Percentiles rank a stretch among this genome's conserved stretches.
phyloP scores from a whole-genome alignment of 2,113 vertebrate genomes.

The Aspidoscelis tigris region DNA sequence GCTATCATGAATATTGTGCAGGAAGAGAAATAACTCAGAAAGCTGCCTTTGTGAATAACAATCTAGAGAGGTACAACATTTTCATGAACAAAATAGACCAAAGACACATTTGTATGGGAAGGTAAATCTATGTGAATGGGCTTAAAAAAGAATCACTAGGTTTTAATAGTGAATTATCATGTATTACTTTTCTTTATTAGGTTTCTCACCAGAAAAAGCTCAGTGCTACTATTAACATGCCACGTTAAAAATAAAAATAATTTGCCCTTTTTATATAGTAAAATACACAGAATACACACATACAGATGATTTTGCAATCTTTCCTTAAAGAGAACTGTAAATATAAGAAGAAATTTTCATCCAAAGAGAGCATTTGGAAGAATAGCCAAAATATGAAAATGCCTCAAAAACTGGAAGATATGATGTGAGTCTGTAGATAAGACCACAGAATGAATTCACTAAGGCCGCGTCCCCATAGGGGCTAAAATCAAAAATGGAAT shows the following conservation, averaged over 20 bases:
- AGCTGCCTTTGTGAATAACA: slow-evolving; percentile 82
- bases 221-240: slow-evolving; percentile 47
- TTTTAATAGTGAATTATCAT: slow-evolving; percentile 61
- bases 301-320: neutral
- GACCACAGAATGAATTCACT: neutral
- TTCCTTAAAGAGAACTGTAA: neutral
- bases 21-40: slow-evolving; percentile 81
- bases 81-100: slow-evolving; percentile 64
- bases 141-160: slow-evolving; percentile 67
- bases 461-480: neutral
- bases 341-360: neutral
- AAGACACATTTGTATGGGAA: slow-evolving; percentile 60
- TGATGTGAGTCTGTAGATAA: neutral
- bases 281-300: slow-evolving; percentile 1
- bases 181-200: slow-evolving; percentile 61
- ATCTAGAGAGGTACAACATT: slow-evolving; percentile 72
- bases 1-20: slow-evolving; percentile 85
- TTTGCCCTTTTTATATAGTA: neutral
- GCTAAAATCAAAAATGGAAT: no score
- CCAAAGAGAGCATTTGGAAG: neutral
- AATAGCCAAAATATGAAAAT: neutral
- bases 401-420: neutral
- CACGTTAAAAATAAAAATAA: slow-evolving; percentile 10
- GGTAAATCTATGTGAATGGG: slow-evolving; percentile 60
- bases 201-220: slow-evolving; percentile 40